Evolutionary conservation across 2,888 invertebrate species (phyloP), one percentile per base, ranked within the genome.

Genomic region (Agrilus cyanescens): DNA sequence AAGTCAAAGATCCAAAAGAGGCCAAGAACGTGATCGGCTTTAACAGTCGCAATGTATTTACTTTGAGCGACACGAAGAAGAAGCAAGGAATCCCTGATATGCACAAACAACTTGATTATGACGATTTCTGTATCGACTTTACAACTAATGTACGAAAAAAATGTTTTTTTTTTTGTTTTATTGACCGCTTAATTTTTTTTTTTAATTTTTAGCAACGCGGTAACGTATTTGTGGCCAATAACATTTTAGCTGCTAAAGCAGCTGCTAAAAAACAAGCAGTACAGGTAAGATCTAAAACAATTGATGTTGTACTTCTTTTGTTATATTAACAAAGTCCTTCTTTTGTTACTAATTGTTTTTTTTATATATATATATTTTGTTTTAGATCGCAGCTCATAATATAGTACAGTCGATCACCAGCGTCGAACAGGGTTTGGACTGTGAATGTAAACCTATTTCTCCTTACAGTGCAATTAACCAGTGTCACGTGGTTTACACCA

Each of bases 41-140:
- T 63, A 80, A 79, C 47, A 57, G 69, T 1, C 62, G 76, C 12
- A 67, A 72, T n/a, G 77, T 80, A 2, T 71, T 82, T 51, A 69
- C 80, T 43, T 68, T 81, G 13, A 72, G 76, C 12, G 82, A 83
- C 57, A 71, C 62, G 47, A 73, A 74, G 55, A 83, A 78, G 57
- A 66, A 72, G 38, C 73, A 72, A 52, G 77, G 77, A 35, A 70
- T 69, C 6, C 57, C 72, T 6, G 71, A 74, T 10, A 60, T 77
- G 14, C 72, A 76, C 46, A 62, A 67, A 14, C 75, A 78, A 4
- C 58, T 85, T 1, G 63, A 67, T 13, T 71, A 72, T 47, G 58
- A 67, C 13, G 81, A 85, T 56, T 71, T 75, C 53, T 88, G 87
- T 62, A 71, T 78, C 30, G 76, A 78, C 46, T 78, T 82, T 51